A percentile compares a stretch with the other conserved stretches of the same genome.
These are phyloP conservation scores for Betta splendens DNA, from an alignment of 2,797 vertebrate species.

Conservation along the genomic window DNA sequence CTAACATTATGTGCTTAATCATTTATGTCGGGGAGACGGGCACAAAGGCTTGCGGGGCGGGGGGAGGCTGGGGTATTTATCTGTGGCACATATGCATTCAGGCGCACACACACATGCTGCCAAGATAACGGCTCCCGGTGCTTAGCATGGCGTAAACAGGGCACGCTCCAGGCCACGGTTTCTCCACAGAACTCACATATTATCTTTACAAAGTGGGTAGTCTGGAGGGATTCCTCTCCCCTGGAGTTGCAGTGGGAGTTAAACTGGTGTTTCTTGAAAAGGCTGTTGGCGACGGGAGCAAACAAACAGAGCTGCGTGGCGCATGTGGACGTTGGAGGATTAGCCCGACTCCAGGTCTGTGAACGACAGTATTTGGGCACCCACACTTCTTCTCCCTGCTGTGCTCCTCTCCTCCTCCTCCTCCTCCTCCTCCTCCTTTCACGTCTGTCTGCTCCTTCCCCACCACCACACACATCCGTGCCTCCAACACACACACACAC, in stretches of 20 bases:
- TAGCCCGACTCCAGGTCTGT: constrained; percentile 59
- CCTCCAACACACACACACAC: constrained; percentile 62
- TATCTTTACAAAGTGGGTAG: constrained; percentile 41
- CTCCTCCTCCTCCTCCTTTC: constrained; percentile 51
- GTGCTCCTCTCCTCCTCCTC: constrained; percentile 44
- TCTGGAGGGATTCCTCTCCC: not conserved
- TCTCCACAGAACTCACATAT: constrained; percentile 48
- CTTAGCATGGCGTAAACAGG: constrained; percentile 55
- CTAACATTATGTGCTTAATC: constrained; percentile 81
- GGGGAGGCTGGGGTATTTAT: constrained; percentile 54
- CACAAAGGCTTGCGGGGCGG: constrained; percentile 63
- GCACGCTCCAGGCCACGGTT: constrained; percentile 40
- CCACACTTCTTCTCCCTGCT: constrained; percentile 55
- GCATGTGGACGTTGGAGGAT: constrained; percentile 56
- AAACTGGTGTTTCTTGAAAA: constrained; percentile 38
- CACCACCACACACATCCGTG: constrained; percentile 72
- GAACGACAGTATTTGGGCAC: constrained; percentile 65
- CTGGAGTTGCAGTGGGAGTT: constrained; percentile 24
- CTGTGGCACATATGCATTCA: constrained; percentile 63
- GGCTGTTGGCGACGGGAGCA: constrained; percentile 30
- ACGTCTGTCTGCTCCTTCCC: constrained; percentile 75
- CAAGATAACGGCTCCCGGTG: constrained; percentile 56
- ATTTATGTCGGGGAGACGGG: constrained; percentile 79
- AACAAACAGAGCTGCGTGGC: constrained; percentile 34
- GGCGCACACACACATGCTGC: constrained; percentile 56